Conservation (phyloP, 2,797 vertebrate species). For the Lates japonicus region DNA sequence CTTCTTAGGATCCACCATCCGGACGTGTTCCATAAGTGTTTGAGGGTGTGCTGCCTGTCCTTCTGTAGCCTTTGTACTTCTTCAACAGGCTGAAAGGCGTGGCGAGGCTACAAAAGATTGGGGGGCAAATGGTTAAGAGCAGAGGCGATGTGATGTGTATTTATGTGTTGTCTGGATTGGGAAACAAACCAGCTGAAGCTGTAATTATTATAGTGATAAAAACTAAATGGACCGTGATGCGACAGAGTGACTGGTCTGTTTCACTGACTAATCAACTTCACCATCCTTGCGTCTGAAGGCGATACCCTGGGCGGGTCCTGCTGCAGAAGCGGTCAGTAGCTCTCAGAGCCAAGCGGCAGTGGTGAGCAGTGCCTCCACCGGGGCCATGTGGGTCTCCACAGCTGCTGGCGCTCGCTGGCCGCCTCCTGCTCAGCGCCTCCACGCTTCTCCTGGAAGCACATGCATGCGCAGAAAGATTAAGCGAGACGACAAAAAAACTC, state of each 20-base stretch:
- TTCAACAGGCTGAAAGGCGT: slow-evolving; percentile 96
- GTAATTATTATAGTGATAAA: too few relatives aligned
- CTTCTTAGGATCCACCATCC: slow-evolving; percentile 98
- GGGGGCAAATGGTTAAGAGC: not conserved
- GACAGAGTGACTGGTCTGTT: not conserved
- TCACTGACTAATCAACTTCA: not conserved
- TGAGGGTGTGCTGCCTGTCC: slow-evolving; percentile 96
- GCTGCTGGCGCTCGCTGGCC: slow-evolving; percentile 95
- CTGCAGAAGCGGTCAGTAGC: slow-evolving; percentile 96
- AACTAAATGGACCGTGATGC: too few relatives aligned
- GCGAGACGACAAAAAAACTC: too few relatives aligned
- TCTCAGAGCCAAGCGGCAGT: slow-evolving; percentile 95
- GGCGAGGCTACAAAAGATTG: slow-evolving; percentile 89
- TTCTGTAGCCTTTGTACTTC: slow-evolving; percentile 99
- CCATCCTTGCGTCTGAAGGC: too few relatives aligned
- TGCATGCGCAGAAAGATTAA: not conserved
- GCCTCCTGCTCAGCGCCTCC: slow-evolving; percentile 96
- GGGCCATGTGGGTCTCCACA: slow-evolving; percentile 99
- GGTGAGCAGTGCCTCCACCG: slow-evolving; percentile 97
- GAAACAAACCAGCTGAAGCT: not conserved
- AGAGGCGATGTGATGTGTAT: not conserved
- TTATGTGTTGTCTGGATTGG: not conserved
- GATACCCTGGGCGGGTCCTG: slow-evolving; percentile 92
- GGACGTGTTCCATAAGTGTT: slow-evolving; percentile 97
- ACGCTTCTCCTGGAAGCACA: slow-evolving; percentile 96